These are phyloP conservation scores for Furcifer pardalis DNA, from an alignment of 2,797 vertebrate genomes.

Conservation along the genomic window DNA sequence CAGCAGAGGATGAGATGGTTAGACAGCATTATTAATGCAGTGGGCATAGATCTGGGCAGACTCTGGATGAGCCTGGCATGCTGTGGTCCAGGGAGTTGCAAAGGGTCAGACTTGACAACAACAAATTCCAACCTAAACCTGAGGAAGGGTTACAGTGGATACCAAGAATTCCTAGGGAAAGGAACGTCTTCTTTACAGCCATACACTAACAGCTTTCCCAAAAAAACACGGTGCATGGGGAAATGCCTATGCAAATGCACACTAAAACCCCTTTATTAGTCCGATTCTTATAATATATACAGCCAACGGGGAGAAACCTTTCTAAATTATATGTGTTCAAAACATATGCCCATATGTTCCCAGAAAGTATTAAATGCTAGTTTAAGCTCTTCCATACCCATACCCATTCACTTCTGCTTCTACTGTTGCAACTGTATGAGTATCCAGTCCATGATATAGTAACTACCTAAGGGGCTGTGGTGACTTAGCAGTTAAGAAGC, in stretches of 20 bases:
- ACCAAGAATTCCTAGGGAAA: not conserved
- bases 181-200: not conserved
- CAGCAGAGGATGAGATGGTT: too few species aligned
- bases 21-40: too few species aligned
- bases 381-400: not conserved
- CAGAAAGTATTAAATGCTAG: not conserved
- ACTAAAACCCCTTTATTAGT: not conserved
- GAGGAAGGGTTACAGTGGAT: not conserved
- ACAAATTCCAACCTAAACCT: not conserved
- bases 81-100: too few species aligned
- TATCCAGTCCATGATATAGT: not conserved
- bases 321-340: too few species aligned
- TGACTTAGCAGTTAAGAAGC: too few species aligned
- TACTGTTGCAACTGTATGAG: not conserved
- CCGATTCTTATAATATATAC: too few species aligned
- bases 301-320: too few species aligned
- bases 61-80: too few species aligned
- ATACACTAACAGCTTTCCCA: not conserved
- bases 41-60: too few species aligned
- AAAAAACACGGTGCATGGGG: not conserved
- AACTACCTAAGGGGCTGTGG: not conserved
- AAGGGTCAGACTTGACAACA: too few species aligned
- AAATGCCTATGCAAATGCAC: not conserved
- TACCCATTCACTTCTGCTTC: not conserved
- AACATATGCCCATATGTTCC: too few species aligned